Conservation (phyloP, 2,888 invertebrate species). For the Parnassius orleans region DNA sequence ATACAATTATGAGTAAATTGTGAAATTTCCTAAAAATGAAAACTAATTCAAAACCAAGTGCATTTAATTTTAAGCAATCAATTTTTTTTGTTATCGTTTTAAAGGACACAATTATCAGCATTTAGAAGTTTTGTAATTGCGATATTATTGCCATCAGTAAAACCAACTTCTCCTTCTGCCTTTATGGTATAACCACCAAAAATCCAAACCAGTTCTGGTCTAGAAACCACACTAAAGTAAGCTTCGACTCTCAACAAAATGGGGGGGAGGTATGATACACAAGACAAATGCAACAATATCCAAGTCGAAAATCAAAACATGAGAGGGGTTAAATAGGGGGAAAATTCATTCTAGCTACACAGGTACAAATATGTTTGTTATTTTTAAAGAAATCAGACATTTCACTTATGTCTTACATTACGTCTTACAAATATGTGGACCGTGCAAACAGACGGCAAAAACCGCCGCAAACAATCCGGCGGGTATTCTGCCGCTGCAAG, state of each 20-base stretch:
- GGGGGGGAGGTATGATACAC: constrained; percentile 3
- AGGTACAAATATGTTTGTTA: constrained; percentile 65
- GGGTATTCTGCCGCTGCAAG: constrained; percentile 30
- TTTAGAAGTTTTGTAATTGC: too few relatives aligned
- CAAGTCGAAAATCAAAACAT: constrained; percentile 50
- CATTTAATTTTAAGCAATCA: too few relatives aligned
- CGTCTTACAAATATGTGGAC: constrained; percentile 58
- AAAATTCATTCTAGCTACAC: constrained; percentile 78
- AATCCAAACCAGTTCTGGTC: constrained; percentile 13
- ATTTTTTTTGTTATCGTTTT: too few relatives aligned
- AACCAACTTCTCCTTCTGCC: constrained; percentile 2
- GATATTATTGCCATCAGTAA: too few relatives aligned
- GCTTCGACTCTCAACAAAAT: neutral
- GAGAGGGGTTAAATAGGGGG: constrained; percentile 39
- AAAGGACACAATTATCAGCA: too few relatives aligned
- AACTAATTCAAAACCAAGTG: too few relatives aligned
- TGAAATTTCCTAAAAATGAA: too few relatives aligned
- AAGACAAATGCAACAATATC: constrained; percentile 61
- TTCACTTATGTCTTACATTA: constrained; percentile 69
- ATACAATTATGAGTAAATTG: too few relatives aligned
- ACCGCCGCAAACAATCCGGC: constrained; percentile 32
- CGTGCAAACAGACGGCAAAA: constrained; percentile 32
- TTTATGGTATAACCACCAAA: neutral
- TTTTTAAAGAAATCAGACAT: constrained; percentile 57
- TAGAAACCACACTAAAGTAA: constrained; percentile 18